Base-by-base conservation (phyloP, 1,140 invertebrate species). In the Halotydeus destructor region DNA sequence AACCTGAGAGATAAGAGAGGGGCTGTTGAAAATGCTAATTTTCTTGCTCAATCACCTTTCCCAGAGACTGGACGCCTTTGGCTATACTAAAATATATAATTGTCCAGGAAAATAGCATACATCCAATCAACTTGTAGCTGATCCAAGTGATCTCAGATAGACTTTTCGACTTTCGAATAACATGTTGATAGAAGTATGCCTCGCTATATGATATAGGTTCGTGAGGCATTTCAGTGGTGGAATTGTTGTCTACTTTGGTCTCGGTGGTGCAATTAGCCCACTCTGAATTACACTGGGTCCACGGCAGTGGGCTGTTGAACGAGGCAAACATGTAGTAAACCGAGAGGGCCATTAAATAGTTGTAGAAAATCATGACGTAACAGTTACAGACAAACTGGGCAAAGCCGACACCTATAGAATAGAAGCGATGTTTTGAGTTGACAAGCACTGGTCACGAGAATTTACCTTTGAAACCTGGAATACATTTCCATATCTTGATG, bases 1-100 rank as follows among this genome's bases (percentile, higher is more conserved):
- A 27, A 68, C 75, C 69, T 78, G 45, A 18, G 37, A 40, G 9
- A n/a, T n/a, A n/a, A n/a, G n/a, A n/a, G n/a, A n/a, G n/a, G n/a
- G n/a, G n/a, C n/a, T n/a, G n/a, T n/a, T n/a, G n/a, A n/a, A 11
- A 11, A 12, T 11, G n/a, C 28, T n/a, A 30, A 30, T 12, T n/a
- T n/a, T 30, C 28, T n/a, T n/a, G n/a, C 11, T n/a, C 28, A 30
- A 23, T 59, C 42, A 64, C 63, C 56, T 66, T 66, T 40, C 63
- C 63, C 3, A 61, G 54, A 5, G 60, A 58, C 48, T 59, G 59
- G 41, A 63, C 60, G 18, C 63, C 63, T 53, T 57, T 60, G 39
- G 60, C 43, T 0, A 66, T 49, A 41, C 59, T 64, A n/a, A 63
- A 43, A 43, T 59, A 63, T 2, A 63, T 55, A 32, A 65, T 51